A percentile compares a stretch with the other conserved stretches of the same genome.
phyloP scores from a whole-genome alignment of 2,888 invertebrate species.

The Acanthosepion pharaonis region DNA sequence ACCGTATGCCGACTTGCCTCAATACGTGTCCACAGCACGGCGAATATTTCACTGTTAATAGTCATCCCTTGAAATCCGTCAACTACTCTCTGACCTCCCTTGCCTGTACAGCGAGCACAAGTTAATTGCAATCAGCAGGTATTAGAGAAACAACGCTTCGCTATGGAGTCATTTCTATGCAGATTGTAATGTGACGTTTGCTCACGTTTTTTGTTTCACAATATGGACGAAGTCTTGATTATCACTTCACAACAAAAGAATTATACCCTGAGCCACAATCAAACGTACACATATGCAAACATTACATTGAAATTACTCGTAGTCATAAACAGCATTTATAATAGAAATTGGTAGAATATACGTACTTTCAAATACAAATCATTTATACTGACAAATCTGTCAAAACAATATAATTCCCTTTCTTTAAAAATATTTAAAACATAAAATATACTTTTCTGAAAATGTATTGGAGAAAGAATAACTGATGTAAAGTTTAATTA shows the following conservation, averaged over 20 bases:
- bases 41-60: conserved; percentile 33
- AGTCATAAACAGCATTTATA: no score
- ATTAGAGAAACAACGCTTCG: not conserved
- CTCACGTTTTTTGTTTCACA: not conserved
- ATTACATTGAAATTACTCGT: not conserved
- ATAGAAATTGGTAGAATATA: no score
- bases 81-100: not conserved
- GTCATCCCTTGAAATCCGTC: conserved; percentile 21
- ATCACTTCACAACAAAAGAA: not conserved
- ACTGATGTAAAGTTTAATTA: no score
- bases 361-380: no score
- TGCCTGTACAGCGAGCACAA: not conserved
- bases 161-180: not conserved
- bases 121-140: conserved; percentile 33
- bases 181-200: not conserved
- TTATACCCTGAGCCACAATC: not conserved
- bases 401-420: no score
- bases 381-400: no score
- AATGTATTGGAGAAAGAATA: no score
- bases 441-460: no score
- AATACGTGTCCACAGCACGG: not conserved
- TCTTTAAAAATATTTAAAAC: no score
- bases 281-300: not conserved
- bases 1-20: not conserved
- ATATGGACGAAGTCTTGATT: not conserved